Base-by-base conservation (phyloP, 2,888 invertebrate species). In the Cryptops parisi region DNA sequence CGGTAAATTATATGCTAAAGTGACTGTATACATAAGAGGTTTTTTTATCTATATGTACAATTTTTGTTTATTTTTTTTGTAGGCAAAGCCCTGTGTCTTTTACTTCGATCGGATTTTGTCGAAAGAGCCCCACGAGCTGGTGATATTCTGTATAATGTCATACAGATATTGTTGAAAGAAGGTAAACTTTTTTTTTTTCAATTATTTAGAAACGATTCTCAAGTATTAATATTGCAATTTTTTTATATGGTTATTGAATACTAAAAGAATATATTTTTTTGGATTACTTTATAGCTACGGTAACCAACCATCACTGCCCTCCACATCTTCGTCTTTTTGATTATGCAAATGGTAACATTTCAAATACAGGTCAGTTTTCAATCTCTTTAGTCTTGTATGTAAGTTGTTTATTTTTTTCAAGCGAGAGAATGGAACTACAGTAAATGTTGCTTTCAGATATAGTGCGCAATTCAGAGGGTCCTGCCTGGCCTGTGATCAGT, bases 71-170 rank as follows among this genome's bases (percentile, higher is more conserved):
- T 33, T 41, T 41, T 38, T 55, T 44, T 60, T 60, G 2, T 72
- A 84, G 84, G 84, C 56, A 94, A 94, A 72, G 94, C 93, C 1
- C 73, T 94, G 62, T 90, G 90, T 67, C 76, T 94, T 47, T 72
- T 94, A 58, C 91, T 86, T 46, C 84, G 91, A 68, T 80, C 80
- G 17, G 93, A 94, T 70, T 78, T 94, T 62, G 84, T 85, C 24
- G 90, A 91, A 66, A 77, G 94, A 54, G 88, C 89, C 62, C 91
- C 93, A 0, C 85, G 88, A 21, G 88, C 89, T 27, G 94, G 94
- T 2, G 94, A 94, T 68, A 85, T 94, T 21, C 73, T 94, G 57
- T 90, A 89, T 74, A 94, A 94, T 71, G 88, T 90, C 27, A 76
- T 94, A 45, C 85, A 87, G 68, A 82, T 90, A 76, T 72, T 90